These are phyloP conservation scores for Diceros bicornis DNA, from an alignment of 2,797 vertebrate species.

Conservation along the genomic window DNA sequence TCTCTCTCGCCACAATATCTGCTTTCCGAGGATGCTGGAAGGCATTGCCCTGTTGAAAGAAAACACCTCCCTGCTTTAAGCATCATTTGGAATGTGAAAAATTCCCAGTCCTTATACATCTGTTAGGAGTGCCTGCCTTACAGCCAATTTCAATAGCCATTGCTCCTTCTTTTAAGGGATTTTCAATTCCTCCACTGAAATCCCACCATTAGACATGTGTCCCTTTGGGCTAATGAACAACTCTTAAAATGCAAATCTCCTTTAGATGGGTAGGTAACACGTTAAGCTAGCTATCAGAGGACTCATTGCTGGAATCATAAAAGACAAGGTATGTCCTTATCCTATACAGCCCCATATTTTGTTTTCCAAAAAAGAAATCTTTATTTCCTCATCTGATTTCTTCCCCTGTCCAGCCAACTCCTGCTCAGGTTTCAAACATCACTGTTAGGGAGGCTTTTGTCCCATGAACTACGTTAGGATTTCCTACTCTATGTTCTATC, in stretches of 20 bases:
- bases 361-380: not conserved
- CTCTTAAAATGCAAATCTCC: not conserved
- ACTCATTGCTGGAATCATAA: not conserved
- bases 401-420: not conserved
- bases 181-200: not conserved
- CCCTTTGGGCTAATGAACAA: slow-evolving; percentile 17
- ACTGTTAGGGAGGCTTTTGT: not conserved
- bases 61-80: slow-evolving; percentile 6
- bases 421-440: not conserved
- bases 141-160: not conserved
- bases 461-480: not conserved
- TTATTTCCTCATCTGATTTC: not conserved
- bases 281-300: not conserved
- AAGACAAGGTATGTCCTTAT: not conserved
- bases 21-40: slow-evolving; percentile 87
- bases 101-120: not conserved
- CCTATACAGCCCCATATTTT: not conserved
- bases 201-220: not conserved
- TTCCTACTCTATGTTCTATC: not conserved
- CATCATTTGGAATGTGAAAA: slow-evolving; percentile 8
- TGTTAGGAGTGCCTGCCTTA: not conserved
- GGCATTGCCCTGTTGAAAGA: slow-evolving; percentile 89
- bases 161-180: not conserved
- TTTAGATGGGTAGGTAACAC: not conserved
- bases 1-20: slow-evolving; percentile 87